Base-by-base conservation (phyloP, 2,888 invertebrate species). In the Caenorhabditis panamensis region DNA sequence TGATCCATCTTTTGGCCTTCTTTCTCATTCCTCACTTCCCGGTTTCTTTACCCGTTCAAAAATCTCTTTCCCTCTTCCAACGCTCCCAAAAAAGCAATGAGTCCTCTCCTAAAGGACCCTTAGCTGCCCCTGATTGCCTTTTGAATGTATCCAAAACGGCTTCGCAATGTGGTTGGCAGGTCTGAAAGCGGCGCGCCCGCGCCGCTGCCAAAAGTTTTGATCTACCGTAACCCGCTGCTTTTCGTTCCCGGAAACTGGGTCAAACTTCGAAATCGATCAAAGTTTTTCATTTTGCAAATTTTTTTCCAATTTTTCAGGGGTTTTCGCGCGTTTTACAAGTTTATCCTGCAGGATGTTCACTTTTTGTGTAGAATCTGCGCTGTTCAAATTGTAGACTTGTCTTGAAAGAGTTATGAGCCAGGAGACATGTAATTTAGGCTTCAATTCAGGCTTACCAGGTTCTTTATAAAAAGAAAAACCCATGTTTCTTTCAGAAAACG, bases 401-500 rank as follows among this genome's bases (percentile, higher is more conserved):
- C n/a, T n/a, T n/a, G n/a, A n/a, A n/a, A n/a, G n/a, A n/a, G n/a
- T 24, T 41, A 22, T 61, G 59, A 37, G 49, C 36, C 11, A 36
- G 20, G 49, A 3, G 20, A 49, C 49, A n/a, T 49, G 20, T 49
- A 20, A 22, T 59, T 59, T 59, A 1, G 11, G n/a, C 28, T 28
- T 11, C 1, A 49, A 16, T 13, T 18, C 47, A 28, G 18, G 8
- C 2, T 18, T 18, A 49, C 5, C 20, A 41, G 36, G 4, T 49
- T 51, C 22, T 36, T 24, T 31, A 51, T n/a, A n/a, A n/a, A n/a
- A n/a, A n/a, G n/a, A n/a, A n/a, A n/a, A n/a, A n/a, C 20, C 54
- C 26, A 16, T 28, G 8, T 31, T 63, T 24, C 9, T 36, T 77
- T 13, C 66, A 78, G 79, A 79, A 79, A 56, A 62, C 67, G 16